Conservation (phyloP, 2,113 vertebrate genomes). For the Sylvietta virens region DNA sequence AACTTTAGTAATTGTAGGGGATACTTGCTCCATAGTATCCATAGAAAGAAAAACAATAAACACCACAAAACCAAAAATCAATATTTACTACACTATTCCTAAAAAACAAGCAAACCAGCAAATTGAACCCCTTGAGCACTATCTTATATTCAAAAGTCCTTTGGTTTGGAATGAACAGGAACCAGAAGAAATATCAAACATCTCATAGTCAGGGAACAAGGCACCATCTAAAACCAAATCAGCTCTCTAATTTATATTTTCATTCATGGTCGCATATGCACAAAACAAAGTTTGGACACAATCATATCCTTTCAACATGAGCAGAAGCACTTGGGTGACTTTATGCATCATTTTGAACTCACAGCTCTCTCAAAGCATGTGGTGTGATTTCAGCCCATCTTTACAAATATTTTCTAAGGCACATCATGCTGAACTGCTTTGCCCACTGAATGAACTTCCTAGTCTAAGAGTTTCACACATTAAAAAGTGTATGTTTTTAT, state of each 20-base stretch:
- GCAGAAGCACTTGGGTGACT: not conserved
- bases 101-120: not conserved
- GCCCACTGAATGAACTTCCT: not conserved
- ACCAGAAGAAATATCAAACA: not conserved
- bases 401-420: not conserved
- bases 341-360: not conserved
- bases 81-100: not conserved
- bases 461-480: not conserved
- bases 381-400: not conserved
- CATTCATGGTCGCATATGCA: not conserved
- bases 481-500: not conserved
- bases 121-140: not conserved
- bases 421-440: not conserved
- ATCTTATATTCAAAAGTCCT: not conserved
- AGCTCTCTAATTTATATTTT: not conserved
- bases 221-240: not conserved
- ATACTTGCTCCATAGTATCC: not conserved
- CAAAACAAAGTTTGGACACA: not conserved
- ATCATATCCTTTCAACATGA: not conserved
- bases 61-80: rapidly evolving
- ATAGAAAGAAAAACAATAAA: not conserved
- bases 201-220: not conserved
- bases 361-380: not conserved
- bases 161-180: not conserved
- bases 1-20: not conserved